Evolutionary conservation across 2,888 invertebrate genomes (phyloP), one percentile per base, ranked within the genome.

Genomic region (Andrena praecox): DNA sequence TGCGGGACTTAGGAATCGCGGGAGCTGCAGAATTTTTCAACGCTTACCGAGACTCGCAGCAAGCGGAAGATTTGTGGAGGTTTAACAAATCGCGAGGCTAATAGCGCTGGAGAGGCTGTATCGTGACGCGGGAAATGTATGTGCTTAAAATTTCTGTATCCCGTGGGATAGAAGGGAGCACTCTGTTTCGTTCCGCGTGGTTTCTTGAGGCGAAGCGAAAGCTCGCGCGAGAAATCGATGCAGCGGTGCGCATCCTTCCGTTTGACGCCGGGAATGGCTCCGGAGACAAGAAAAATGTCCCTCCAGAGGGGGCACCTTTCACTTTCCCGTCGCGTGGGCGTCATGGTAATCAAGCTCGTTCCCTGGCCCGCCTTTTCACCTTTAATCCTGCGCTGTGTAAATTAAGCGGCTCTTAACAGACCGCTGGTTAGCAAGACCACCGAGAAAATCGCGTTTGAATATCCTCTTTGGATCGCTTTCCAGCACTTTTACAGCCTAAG

Each of bases 351-450:
- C 75, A 70, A 69, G 50, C 54, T 27, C 20, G 24, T 54, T 35
- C 29, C 67, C 68, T 20, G 27, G 10, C 50, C 71, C 69, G 72
- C 66, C 73, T 60, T 84, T 74, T 81, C 71, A 85, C 84, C 77
- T 80, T 86, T 73, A 59, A 76, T 71, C 66, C 59, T 70, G 59
- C 56, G 77, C 42, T 60, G 74, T 48, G 74, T 12, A 78, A 75
- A 80, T 84, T 80, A 86, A 83, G 48, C 63, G 74, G 52, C 77
- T 66, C 67, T 79, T 74, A 76, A 80, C 76, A 68, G 73, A 73
- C 52, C 70, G 66, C 59, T 84, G 78, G 68, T 64, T 68, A 71
- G 75, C 75, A 78, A 78, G 79, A 84, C 79, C 42, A 33, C 20
- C 54, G 59, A n/a, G 60, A 48, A 60, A 35, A 66, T 60, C 56